These are phyloP conservation scores for Cryptotis parvus DNA, from an alignment of 2,113 vertebrate species.

Conservation along the genomic window DNA sequence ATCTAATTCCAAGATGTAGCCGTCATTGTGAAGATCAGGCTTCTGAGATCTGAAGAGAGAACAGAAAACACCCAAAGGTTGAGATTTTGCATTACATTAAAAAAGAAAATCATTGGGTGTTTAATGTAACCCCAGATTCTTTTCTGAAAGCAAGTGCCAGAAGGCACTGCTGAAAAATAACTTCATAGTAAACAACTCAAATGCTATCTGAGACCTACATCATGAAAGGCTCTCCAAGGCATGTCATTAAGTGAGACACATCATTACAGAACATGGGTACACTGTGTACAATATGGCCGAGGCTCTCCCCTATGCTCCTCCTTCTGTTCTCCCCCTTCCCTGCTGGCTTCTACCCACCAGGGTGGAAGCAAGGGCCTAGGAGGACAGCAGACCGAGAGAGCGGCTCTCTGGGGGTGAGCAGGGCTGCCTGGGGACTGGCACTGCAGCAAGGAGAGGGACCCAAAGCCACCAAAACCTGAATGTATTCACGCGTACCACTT, in stretches of 20 bases:
- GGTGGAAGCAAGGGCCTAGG: neutral
- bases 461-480: neutral
- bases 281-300: neutral
- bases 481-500: neutral
- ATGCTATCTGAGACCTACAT: neutral
- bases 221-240: neutral
- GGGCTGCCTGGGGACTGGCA: neutral
- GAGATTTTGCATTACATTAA: neutral
- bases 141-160: conserved; percentile 10
- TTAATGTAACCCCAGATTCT: neutral
- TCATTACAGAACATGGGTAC: neutral
- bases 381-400: fast-evolving
- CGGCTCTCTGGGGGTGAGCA: neutral
- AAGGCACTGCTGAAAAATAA: conserved; percentile 13
- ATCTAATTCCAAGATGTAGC: conserved; percentile 93
- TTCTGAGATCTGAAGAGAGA: conserved; percentile 85
- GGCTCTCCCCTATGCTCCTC: too few relatives aligned
- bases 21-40: conserved; percentile 83
- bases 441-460: fast-evolving
- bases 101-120: neutral
- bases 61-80: neutral
- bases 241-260: neutral
- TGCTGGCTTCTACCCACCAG: neutral
- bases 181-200: neutral
- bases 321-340: neutral